Evolutionary conservation across 2,797 vertebrate species (phyloP), one percentile per base, ranked within the genome.

Genomic region (Caiman crocodilus): DNA sequence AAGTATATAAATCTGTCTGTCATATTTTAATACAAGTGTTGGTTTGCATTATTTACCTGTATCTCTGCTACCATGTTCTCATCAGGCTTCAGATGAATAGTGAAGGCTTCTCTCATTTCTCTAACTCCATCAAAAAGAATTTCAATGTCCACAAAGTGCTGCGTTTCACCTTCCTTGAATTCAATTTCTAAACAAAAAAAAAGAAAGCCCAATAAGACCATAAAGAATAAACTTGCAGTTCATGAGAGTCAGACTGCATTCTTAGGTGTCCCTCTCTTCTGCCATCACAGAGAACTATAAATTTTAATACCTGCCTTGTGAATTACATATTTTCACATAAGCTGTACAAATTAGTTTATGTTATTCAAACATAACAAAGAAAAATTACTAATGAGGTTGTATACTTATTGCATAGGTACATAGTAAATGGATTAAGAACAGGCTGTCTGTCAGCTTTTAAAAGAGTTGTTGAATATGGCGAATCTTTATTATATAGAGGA

Each of bases 41-140:
- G 9, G 42, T 95, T 75, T 23, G 56, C 6, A 74, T 7, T 82
- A 89, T 26, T 94, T 95, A 99, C 99, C 99, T 99, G 99, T 11
- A 98, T 99, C 96, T 99, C 99, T 79, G 99, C 99, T 26, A 99
- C 97, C 99, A 99, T 99, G 95, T 99, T 99, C 94, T 99, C 99
- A 90, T 99, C 99, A 2, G 99, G 98, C 87, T 98, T 99, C 87
- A 99, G 98, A 85, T 99, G 99, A 87, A 99, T 98, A 14, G 99
- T 99, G 95, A 99, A 99, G 73, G 99, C 98, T 95, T 99, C 99
- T 90, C 99, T 98, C 99, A 99, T 99, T 94, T 99, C 99, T 96
- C 98, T 97, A 79, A 98, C 69, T 9, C 98, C 98, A 75, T 99
- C 99, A 58, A 98, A 99, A 25, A 99, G 95, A 57, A 99, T 96